Evolutionary conservation across 2,888 invertebrate genomes (phyloP).

Genomic region (Helleia helle): DNA sequence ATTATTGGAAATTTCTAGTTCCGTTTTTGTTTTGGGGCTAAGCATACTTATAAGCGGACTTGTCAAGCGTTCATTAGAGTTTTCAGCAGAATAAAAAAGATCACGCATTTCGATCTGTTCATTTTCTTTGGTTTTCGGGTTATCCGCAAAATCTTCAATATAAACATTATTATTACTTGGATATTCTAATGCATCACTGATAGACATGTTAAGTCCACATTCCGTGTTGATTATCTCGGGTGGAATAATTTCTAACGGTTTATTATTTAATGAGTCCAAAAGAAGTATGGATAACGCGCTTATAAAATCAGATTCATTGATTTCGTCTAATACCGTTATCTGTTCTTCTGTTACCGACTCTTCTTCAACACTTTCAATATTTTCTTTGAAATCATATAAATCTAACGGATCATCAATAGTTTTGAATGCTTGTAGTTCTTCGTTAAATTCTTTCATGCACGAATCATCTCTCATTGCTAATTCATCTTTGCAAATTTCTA

Average conservation of each 20-base stretch:
- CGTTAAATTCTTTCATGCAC: not conserved
- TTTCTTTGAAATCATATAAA: not conserved
- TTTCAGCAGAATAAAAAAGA: too few species aligned
- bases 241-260: slow-evolving; percentile 7
- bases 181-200: not conserved
- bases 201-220: too few species aligned
- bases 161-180: not conserved
- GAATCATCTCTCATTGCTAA: not conserved
- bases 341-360: slow-evolving; percentile 5
- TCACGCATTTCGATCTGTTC: not conserved
- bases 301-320: slow-evolving; percentile 12
- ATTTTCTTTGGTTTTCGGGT: not conserved
- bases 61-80: too few species aligned
- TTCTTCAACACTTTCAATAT: slow-evolving; percentile 1
- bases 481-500: slow-evolving; percentile 10
- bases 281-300: slow-evolving; percentile 9
- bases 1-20: not conserved
- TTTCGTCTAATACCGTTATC: slow-evolving; percentile 11
- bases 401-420: not conserved
- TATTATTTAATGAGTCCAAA: slow-evolving; percentile 9
- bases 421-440: not conserved
- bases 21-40: not conserved
- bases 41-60: not conserved
- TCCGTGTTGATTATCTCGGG: not conserved
- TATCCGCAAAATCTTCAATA: not conserved